phyloP scores from a whole-genome alignment of 2,797 vertebrate species.

The Carcharodon carcharias region DNA sequence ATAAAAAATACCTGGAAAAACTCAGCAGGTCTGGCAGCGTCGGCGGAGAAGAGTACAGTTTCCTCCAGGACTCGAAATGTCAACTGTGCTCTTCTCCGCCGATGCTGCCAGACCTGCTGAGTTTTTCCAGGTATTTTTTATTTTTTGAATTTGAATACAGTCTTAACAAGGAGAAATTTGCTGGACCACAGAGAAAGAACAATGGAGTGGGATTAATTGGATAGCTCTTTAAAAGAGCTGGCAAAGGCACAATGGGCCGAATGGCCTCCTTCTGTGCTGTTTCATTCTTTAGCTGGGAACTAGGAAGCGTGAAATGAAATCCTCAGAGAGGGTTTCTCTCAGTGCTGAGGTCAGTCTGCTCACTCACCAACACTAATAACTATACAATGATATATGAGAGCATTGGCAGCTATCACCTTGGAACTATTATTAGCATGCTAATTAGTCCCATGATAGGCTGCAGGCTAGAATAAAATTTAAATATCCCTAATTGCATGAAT shows the following conservation, averaged over 20 bases:
- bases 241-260: not conserved
- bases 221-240: not conserved
- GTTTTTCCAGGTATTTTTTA: too few relatives aligned
- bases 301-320: not conserved
- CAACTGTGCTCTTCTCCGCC: too few relatives aligned
- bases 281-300: not conserved
- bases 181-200: not conserved
- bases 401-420: not conserved
- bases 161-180: not conserved
- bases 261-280: not conserved
- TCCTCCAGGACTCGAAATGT: too few relatives aligned
- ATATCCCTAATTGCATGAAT: not conserved
- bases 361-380: not conserved
- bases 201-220: not conserved
- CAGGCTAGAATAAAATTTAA: not conserved
- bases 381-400: not conserved
- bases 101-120: too few relatives aligned
- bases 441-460: not conserved
- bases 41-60: too few relatives aligned
- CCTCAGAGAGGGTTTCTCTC: not conserved
- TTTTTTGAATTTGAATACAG: too few relatives aligned
- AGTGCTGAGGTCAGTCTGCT: not conserved
- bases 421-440: conserved; percentile 7
- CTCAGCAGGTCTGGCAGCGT: too few relatives aligned
- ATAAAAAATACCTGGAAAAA: too few relatives aligned